Base-by-base conservation (phyloP, 1,140 invertebrate species). In the Acromyrmex charruanus region DNA sequence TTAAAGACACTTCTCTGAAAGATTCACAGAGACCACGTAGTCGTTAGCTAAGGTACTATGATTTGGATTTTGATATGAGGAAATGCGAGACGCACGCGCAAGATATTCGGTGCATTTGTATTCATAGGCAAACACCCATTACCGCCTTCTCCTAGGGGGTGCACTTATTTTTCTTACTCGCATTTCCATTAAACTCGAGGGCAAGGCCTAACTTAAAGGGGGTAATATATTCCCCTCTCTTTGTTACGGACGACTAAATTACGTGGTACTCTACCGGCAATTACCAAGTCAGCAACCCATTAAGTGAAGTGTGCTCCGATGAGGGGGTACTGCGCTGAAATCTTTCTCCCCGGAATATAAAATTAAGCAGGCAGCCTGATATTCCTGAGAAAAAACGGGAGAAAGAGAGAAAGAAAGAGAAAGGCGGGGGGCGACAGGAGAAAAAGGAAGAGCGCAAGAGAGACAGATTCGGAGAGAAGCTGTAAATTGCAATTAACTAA, bases 211-310 rank as follows among this genome's bases (percentile, higher is more conserved):
- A 89, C 53, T 69, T 53, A 63, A 69, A 71, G 39, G 49, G 39
- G 63, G 79, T 82, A 90, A 91, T 85, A 87, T 75, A 84, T 85
- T 80, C 68, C n/a, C 49, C 58, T 71, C 59, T 75, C 61, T 87
- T 89, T 63, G 79, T 90, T 80, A 85, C 68, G 53, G 58, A 65
- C 87, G 72, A 89, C 89, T 89, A 87, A 91, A 87, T 87, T 89
- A 91, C 87, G 84, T 61, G 79, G 87, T 91, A 89, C 90, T 91
- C 69, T 68, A 58, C 77, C 69, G 82, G 75, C 65, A 88, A 90
- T 91, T 89, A 91, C 79, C 90, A 88, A 91, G 90, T 91, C 89
- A 91, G 89, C 87, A 91, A 77, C 74, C 87, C 82, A 91, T 90
- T 89, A 87, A 89, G 68, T 58, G 74, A 82, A 85, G 90, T 89